A percentile compares a stretch with the other conserved stretches of the same genome.
phyloP scores from a whole-genome alignment of 1,140 invertebrate species.

The Pseudobourletiella spinata region DNA sequence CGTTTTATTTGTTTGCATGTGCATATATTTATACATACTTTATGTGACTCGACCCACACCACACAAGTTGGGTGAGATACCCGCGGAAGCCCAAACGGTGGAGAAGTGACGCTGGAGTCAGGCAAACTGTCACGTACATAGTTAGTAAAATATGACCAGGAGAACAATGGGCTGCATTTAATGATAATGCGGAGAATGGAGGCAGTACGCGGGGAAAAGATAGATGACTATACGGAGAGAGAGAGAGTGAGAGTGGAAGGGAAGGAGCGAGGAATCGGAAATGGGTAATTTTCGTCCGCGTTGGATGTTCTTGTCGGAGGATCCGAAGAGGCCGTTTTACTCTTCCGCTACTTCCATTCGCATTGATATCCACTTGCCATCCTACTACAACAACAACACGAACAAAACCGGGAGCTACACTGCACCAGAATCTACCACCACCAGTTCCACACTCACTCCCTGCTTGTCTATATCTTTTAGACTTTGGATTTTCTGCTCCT shows the following conservation, averaged over 20 bases:
- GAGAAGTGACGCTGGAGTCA: too few species aligned
- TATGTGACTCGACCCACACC: too few species aligned
- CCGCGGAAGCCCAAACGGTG: too few species aligned
- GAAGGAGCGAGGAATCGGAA: constrained; percentile 32
- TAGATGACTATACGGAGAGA: not conserved
- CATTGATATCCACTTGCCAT: not conserved
- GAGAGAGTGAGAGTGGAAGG: constrained; percentile 9
- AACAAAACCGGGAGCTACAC: not conserved
- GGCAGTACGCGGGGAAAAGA: constrained; percentile 1
- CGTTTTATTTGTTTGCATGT: too few species aligned
- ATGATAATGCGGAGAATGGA: constrained; percentile 3
- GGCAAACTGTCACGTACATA: too few species aligned
- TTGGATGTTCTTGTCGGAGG: constrained; percentile 4
- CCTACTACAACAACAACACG: too few species aligned
- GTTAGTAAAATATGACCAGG: not conserved
- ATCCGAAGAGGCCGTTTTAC: not conserved
- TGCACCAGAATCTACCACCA: not conserved
- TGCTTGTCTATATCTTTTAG: not conserved
- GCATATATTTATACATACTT: too few species aligned
- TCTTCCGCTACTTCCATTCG: not conserved
- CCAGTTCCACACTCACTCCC: not conserved
- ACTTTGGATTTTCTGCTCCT: constrained; percentile 2
- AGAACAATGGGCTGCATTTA: not conserved
- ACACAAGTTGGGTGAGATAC: too few species aligned
- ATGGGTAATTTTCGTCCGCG: constrained; percentile 33